Conservation (phyloP, 2,113 vertebrate genomes). For the Myrmecobius fasciatus region DNA sequence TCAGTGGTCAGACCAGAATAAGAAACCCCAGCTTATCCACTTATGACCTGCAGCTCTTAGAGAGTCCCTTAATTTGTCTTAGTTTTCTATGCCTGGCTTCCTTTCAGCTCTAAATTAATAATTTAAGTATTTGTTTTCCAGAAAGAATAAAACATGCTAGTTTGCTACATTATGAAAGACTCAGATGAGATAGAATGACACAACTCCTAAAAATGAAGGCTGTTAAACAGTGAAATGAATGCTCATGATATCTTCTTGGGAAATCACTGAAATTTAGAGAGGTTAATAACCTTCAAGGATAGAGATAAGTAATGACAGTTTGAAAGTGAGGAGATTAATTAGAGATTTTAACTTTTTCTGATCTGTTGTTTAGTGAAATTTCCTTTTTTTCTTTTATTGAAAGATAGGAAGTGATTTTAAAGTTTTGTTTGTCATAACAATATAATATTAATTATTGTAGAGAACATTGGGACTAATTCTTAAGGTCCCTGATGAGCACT, state of each 20-base stretch:
- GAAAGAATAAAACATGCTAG: background rate
- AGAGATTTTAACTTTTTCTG: background rate
- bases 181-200: background rate
- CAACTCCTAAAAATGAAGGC: conserved; percentile 15
- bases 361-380: conserved; percentile 6
- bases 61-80: background rate
- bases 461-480: background rate
- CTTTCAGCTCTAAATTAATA: background rate
- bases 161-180: background rate
- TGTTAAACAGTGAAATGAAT: conserved; percentile 36
- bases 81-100: background rate
- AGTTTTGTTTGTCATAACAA: background rate
- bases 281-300: background rate
- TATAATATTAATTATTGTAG: background rate
- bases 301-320: background rate
- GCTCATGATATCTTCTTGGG: background rate
- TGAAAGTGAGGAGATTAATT: background rate
- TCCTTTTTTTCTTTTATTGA: background rate
- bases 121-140: background rate
- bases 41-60: background rate
- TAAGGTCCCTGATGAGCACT: background rate
- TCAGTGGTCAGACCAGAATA: background rate
- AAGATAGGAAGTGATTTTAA: background rate
- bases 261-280: conserved; percentile 41
- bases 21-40: background rate